Base-by-base conservation (phyloP, 2,113 vertebrate species). In the Podiceps cristatus region DNA sequence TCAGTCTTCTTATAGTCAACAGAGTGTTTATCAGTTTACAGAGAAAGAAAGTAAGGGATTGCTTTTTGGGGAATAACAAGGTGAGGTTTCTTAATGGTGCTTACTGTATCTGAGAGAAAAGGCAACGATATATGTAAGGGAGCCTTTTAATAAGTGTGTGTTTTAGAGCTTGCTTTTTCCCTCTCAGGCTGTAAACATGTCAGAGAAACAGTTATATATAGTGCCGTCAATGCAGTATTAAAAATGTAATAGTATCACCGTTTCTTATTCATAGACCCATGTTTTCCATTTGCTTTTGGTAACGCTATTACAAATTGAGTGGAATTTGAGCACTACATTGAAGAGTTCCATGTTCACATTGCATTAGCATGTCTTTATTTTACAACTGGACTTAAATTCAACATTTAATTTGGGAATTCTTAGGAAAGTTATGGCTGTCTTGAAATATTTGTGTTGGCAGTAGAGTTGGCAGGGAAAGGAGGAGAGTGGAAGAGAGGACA, bases 341-440 rank as follows among this genome's bases (percentile, higher is more conserved):
- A 79, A 79, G 49, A 60, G 66, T 85, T 89, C 47, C 3, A 0
- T 96, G 87, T 94, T 89, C 87, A 91, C 53, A 35, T 88, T 88
- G 33, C 71, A 55, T 96, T 96, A 85, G 40, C 37, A 16, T 76
- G 45, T 23, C 44, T 91, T 94, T 84, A 72, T 95, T 97, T 95
- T 96, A 86, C 62, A 88, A 2, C 50, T 88, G 49, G 42, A 53
- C 28, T 56, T 82, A 75, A 85, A 53, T 89, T 84, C 52, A 88
- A 91, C 76, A 76, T 91, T 86, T 94, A 77, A 81, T 96, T 97
- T 91, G 89, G 77, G 80, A 94, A 87, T 79, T 94, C 45, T 74
- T 72, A 28, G 60, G 77, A 82, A 94, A 53, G 45, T 96, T 91
- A 89, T 10, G 45, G 42, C 62, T 91, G 18, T 85, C 80, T 69